phyloP scores from a whole-genome alignment of 1,140 invertebrate species.

The Musca domestica region DNA sequence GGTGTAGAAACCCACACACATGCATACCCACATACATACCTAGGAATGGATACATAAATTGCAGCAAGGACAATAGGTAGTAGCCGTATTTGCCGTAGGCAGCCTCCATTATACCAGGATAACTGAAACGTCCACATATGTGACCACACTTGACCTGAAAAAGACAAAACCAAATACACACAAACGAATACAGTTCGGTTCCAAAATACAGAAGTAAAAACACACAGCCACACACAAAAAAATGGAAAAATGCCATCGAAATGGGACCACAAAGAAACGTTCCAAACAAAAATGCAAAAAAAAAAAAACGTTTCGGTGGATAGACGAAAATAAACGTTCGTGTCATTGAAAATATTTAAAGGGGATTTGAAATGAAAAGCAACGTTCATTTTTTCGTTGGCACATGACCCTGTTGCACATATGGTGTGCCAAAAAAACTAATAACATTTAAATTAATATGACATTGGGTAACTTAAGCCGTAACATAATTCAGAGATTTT shows the following conservation, averaged over 20 bases:
- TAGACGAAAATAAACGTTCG: not conserved
- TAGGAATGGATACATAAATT: constrained; percentile 85
- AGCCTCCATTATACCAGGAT: constrained; percentile 80
- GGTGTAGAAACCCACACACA: too few species aligned
- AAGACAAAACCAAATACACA: not conserved
- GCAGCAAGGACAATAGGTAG: constrained; percentile 72
- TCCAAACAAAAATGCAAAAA: not conserved
- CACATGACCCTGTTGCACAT: too few species aligned
- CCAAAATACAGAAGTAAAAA: not conserved
- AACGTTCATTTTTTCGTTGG: too few species aligned
- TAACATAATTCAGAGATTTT: too few species aligned
- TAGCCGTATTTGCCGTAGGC: constrained; percentile 80
- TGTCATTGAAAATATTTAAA: too few species aligned
- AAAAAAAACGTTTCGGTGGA: not conserved
- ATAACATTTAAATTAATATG: too few species aligned
- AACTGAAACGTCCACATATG: constrained; percentile 77
- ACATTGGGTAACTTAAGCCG: too few species aligned
- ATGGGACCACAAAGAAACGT: not conserved
- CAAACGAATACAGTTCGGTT: too few species aligned
- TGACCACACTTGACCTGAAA: constrained; percentile 64
- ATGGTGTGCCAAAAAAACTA: too few species aligned
- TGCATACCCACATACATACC: constrained; percentile 59
- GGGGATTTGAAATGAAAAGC: too few species aligned
- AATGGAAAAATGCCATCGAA: not conserved
- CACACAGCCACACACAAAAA: not conserved